These are phyloP conservation scores for Pelodiscus sinensis DNA, from an alignment of 2,113 vertebrate genomes.

Conservation along the genomic window DNA sequence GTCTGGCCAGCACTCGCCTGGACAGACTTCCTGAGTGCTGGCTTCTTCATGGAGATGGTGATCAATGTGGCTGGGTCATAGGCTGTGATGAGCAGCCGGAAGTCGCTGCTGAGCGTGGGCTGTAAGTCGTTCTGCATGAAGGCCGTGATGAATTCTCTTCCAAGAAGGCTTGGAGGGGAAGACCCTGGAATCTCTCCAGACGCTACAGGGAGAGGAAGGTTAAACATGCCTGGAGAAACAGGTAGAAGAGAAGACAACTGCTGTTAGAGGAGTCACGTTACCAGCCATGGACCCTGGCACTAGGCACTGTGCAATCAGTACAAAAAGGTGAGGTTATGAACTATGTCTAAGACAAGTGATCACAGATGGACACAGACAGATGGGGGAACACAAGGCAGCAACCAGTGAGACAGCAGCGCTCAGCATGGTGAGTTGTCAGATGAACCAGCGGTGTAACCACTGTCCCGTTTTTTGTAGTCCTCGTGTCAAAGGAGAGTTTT, in stretches of 20 bases:
- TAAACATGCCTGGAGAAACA: too few species aligned
- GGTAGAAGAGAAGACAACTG: too few species aligned
- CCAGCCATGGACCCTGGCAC: too few species aligned
- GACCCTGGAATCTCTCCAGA: neutral
- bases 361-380: neutral
- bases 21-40: neutral
- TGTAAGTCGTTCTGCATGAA: constrained; percentile 82
- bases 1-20: neutral
- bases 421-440: neutral
- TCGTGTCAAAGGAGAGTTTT: too few species aligned
- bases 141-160: constrained; percentile 78
- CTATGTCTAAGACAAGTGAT: neutral
- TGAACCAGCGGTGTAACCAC: neutral
- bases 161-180: constrained; percentile 57
- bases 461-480: neutral
- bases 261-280: too few species aligned
- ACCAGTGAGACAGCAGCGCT: neutral
- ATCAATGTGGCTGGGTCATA: constrained; percentile 29
- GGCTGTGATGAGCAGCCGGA: constrained; percentile 75
- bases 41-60: constrained; percentile 54
- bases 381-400: neutral
- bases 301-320: too few species aligned
- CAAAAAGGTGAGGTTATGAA: neutral
- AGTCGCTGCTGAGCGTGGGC: constrained; percentile 20
- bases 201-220: neutral